Evolutionary conservation across 2,888 invertebrate genomes (phyloP).

Genomic region (Lepas anatifera): DNA sequence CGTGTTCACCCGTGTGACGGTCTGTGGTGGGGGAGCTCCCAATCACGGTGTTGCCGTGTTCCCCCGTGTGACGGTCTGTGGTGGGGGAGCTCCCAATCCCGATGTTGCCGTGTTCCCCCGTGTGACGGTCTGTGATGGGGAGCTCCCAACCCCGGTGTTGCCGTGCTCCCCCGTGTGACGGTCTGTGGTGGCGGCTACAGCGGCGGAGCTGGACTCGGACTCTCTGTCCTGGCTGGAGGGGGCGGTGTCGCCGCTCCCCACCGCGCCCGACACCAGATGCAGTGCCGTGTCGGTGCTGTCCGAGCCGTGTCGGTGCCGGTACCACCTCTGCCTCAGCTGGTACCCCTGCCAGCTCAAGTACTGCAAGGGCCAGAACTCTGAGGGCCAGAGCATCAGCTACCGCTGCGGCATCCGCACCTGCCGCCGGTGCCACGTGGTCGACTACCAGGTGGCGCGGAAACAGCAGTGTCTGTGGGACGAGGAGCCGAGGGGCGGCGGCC

Average conservation of each 20-base stretch:
- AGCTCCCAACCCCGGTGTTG: no score
- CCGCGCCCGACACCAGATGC: conserved; percentile 35
- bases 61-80: no score
- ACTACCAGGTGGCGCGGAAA: conserved; percentile 70
- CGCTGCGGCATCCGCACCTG: conserved; percentile 94
- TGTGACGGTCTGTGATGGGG: no score
- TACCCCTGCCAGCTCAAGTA: conserved; percentile 92
- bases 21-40: no score
- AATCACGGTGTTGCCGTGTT: no score
- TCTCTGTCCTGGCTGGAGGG: conserved; percentile 27
- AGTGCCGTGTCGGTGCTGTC: conserved; percentile 30
- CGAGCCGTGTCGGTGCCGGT: conserved; percentile 26
- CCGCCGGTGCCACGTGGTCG: conserved; percentile 74
- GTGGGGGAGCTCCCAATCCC: no score
- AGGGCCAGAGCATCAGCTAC: conserved; percentile 55
- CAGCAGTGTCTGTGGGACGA: conserved; percentile 50
- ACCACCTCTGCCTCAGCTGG: conserved; percentile 81
- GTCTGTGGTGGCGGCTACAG: not conserved
- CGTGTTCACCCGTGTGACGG: no score
- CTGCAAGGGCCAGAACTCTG: conserved; percentile 65
- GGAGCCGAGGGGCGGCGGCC: not conserved
- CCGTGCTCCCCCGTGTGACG: no score
- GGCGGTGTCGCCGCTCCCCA: conserved; percentile 58
- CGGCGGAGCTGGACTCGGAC: not conserved
- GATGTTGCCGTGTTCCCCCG: no score